Conservation (phyloP, 2,888 invertebrate species). For the Eumacrocentrus americanus region DNA sequence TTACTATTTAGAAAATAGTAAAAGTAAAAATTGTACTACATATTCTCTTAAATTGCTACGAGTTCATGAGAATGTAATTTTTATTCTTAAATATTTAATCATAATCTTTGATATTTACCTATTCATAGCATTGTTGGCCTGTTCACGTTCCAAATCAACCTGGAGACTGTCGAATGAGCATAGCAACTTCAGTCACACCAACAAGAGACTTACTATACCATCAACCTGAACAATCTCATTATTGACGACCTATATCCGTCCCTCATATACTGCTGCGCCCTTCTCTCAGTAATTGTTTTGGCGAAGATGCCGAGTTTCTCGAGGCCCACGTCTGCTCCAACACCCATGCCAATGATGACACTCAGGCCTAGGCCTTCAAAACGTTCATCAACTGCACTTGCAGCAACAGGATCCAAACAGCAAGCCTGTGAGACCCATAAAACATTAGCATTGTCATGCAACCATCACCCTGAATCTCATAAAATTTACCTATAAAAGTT, state of each 20-base stretch:
- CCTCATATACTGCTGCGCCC: constrained; percentile 94
- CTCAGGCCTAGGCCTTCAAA: constrained; percentile 92
- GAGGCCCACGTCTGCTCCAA: constrained; percentile 73
- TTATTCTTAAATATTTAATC: too few relatives aligned
- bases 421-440: constrained; percentile 59
- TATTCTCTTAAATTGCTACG: too few relatives aligned
- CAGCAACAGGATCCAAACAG: constrained; percentile 58
- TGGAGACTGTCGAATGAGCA: constrained; percentile 93
- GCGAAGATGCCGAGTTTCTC: constrained; percentile 97
- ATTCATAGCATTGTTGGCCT: constrained; percentile 64
- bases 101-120: constrained; percentile 35
- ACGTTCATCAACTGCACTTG: constrained; percentile 79
- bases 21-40: too few relatives aligned
- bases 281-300: constrained; percentile 96
- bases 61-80: too few relatives aligned
- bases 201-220: constrained; percentile 96
- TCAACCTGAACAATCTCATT: constrained; percentile 99
- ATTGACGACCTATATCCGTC: constrained; percentile 88
- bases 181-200: constrained; percentile 95
- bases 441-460: constrained; percentile 48
- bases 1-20: too few relatives aligned
- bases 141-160: constrained; percentile 89
- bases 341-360: constrained; percentile 65
- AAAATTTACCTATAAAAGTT: background rate
- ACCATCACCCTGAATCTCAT: constrained; percentile 38